Evolutionary conservation across 1,140 invertebrate genomes (phyloP).

Genomic region (Muscidifurax raptorellus): DNA sequence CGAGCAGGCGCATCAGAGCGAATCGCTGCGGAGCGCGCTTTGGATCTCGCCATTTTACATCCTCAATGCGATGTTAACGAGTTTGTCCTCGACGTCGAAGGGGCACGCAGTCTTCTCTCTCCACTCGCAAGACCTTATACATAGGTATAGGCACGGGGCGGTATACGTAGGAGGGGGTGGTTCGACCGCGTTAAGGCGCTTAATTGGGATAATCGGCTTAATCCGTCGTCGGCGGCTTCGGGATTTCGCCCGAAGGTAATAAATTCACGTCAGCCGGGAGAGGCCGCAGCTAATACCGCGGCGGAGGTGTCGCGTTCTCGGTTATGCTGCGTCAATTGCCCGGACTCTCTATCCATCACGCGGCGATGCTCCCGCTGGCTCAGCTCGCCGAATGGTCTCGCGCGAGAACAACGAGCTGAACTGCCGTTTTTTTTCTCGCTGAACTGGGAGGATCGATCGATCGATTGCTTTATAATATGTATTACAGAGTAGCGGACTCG

Average conservation of each 20-base stretch:
- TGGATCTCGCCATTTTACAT: constrained; percentile 49
- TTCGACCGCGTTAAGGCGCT: constrained; percentile 42
- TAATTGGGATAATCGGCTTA: constrained; percentile 54
- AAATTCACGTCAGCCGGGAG: constrained; percentile 36
- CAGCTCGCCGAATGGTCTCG: no score
- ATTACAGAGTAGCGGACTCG: no score
- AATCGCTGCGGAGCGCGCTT: no score
- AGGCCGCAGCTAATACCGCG: constrained; percentile 6
- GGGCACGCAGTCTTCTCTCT: neutral
- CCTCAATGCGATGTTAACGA: constrained; percentile 40
- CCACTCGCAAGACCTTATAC: neutral
- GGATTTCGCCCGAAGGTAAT: constrained; percentile 30
- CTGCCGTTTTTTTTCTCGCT: no score
- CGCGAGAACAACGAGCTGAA: no score
- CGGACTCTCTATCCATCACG: neutral
- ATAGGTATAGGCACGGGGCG: neutral
- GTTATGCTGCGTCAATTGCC: constrained; percentile 31
- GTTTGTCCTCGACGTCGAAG: constrained; percentile 15
- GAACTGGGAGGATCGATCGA: no score
- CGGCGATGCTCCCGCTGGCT: neutral
- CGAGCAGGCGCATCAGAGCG: no score
- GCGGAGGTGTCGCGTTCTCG: constrained; percentile 3
- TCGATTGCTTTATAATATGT: no score
- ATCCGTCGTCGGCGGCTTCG: constrained; percentile 27
- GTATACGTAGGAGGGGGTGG: no score